These are phyloP conservation scores for Tiliacea aurago DNA, from an alignment of 2,888 invertebrate species.

Conservation along the genomic window DNA sequence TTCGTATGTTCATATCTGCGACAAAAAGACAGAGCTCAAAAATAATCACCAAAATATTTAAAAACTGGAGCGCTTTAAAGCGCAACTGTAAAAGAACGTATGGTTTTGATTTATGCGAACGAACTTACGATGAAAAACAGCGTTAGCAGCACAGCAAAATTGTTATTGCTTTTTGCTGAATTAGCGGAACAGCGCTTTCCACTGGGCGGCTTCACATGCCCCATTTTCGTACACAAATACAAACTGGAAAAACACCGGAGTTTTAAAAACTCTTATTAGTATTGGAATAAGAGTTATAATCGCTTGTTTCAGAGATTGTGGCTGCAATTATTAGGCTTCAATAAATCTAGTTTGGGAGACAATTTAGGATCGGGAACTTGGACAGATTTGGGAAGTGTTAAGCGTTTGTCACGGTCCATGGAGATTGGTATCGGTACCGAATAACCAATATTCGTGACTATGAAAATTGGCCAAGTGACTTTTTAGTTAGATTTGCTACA, in stretches of 20 bases:
- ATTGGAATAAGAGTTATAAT: slow-evolving; percentile 10
- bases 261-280: slow-evolving; percentile 46
- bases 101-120: slow-evolving; percentile 63
- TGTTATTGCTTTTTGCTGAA: slow-evolving; percentile 72
- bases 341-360: slow-evolving; percentile 49
- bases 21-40: neutral
- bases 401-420: slow-evolving; percentile 6
- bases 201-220: slow-evolving; percentile 51
- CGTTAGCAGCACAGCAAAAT: slow-evolving; percentile 63
- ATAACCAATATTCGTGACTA: slow-evolving; percentile 17
- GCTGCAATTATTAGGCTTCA: slow-evolving; percentile 33
- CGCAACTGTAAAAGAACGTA: slow-evolving; percentile 51
- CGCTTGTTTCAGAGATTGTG: slow-evolving; percentile 15
- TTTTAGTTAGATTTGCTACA: neutral
- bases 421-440: neutral
- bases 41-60: slow-evolving; percentile 19
- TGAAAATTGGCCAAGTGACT: neutral
- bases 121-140: slow-evolving; percentile 62
- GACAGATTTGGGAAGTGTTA: slow-evolving; percentile 43
- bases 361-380: slow-evolving; percentile 48
- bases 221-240: slow-evolving; percentile 57
- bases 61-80: slow-evolving; percentile 44
- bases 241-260: slow-evolving; percentile 12
- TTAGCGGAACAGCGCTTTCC: slow-evolving; percentile 66
- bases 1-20: neutral